Evolutionary conservation across 2,888 invertebrate genomes (phyloP).

Genomic region (Panopea generosa): DNA sequence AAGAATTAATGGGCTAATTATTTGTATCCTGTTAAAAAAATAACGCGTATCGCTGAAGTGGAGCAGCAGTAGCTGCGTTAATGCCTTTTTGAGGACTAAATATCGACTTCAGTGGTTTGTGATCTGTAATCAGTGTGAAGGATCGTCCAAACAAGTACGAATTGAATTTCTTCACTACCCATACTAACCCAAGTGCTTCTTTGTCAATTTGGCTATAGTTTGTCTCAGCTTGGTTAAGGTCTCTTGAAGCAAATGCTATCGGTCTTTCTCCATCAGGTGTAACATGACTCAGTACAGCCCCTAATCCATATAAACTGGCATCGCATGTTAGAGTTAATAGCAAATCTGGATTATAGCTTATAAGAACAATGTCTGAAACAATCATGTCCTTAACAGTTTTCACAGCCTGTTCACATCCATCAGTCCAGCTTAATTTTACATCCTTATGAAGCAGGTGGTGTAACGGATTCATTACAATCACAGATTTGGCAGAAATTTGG

Average conservation of each 20-base stretch:
- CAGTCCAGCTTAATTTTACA: conserved; percentile 53
- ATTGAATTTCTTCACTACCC: conserved; percentile 84
- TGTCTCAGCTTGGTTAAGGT: conserved; percentile 58
- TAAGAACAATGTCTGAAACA: conserved; percentile 62
- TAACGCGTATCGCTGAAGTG: conserved; percentile 22
- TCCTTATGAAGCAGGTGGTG: conserved; percentile 32
- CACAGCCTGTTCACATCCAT: conserved; percentile 60
- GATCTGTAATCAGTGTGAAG: conserved; percentile 78
- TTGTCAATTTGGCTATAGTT: conserved; percentile 67
- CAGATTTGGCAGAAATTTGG: conserved; percentile 38
- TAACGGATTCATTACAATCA: conserved; percentile 28
- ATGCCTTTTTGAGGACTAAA: conserved; percentile 56
- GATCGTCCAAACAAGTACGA: conserved; percentile 82
- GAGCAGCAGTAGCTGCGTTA: conserved; percentile 24
- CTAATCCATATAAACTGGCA: conserved; percentile 81
- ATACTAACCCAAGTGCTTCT: conserved; percentile 74
- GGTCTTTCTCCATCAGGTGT: conserved; percentile 50
- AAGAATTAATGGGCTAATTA: no score
- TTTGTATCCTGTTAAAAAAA: conserved; percentile 19
- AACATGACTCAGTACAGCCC: conserved; percentile 73
- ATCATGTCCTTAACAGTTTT: conserved; percentile 62
- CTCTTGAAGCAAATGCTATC: conserved; percentile 65
- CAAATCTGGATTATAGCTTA: conserved; percentile 78
- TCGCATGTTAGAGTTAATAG: conserved; percentile 82
- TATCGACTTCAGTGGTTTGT: conserved; percentile 46